Base-by-base conservation (phyloP, 2,113 vertebrate genomes). In the Macaca nemestrina region DNA sequence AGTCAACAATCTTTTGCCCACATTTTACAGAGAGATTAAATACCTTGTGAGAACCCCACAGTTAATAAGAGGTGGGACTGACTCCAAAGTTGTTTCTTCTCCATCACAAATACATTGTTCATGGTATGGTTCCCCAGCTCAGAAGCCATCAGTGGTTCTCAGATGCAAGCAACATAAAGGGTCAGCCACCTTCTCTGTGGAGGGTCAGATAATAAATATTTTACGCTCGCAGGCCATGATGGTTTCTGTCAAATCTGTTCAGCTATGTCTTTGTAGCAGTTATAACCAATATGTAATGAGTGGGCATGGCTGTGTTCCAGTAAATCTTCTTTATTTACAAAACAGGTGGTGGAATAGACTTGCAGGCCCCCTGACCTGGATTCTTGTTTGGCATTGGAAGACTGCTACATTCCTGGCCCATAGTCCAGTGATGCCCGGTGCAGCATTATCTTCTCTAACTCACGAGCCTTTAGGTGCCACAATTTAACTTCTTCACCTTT, bases 91-190 rank as follows among this genome's bases (percentile, higher is more conserved):
- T 0, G 72, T 59, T 75, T 43, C 61, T 76, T n/a, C 38, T 27
- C 35, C 5, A 2, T 73, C n/a, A 50, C 30, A 61, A 43, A 38
- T 30, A 4, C 0, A 1, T 17, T 10, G 2, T 25, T 64, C 4
- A 5, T 55, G 17, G 2, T 43, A 17, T 78, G 45, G 10, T 50
- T 79, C 8, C 35, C 57, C 32, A 7, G 27, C 50, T 82, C 50
- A 67, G 90, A 68, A 88, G 22, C 17, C 2, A 9, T 59, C 4
- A 14, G 72, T 57, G 30, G 50, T 64, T 67, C 18, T 85, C 73
- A 9, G 5, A 17, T 67, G 30, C 55, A 48, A 55, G 68, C 90
- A 55, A 22, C 48, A 30, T 78, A 8, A 64, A 35, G 67, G 70
- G 22, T 88, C 50, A 64, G 16, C 12, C 25, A 0, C 22, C 52